phyloP scores from a whole-genome alignment of 2,113 vertebrate genomes.

The Phaethornis superciliosus region DNA sequence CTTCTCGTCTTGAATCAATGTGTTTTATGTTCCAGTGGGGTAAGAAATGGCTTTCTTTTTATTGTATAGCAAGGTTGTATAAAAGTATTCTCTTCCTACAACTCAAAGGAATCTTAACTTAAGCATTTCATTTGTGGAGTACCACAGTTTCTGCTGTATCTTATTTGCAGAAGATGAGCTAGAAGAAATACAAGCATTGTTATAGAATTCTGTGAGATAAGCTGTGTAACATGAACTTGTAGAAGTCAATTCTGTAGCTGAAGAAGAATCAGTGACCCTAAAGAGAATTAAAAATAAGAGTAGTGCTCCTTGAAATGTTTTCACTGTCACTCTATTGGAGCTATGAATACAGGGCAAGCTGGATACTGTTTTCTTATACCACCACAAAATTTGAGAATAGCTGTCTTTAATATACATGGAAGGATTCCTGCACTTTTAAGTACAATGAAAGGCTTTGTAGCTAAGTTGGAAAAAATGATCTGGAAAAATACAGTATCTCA shows the following conservation, averaged over 20 bases:
- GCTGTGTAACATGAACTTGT: background rate
- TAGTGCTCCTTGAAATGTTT: background rate
- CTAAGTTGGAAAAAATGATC: background rate
- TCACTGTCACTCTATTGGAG: background rate
- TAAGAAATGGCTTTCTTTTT: conserved; percentile 10
- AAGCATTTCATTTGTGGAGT: background rate
- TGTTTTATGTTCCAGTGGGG: background rate
- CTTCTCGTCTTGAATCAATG: background rate
- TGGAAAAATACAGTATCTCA: background rate
- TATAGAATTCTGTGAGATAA: background rate
- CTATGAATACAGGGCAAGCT: background rate
- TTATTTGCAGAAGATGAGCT: background rate
- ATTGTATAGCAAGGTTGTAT: background rate
- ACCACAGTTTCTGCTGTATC: background rate
- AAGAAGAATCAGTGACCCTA: background rate
- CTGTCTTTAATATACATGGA: background rate
- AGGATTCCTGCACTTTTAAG: background rate
- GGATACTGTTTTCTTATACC: background rate
- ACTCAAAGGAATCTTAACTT: background rate
- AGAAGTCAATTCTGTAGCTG: background rate
- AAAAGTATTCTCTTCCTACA: background rate
- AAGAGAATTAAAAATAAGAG: conserved; percentile 16
- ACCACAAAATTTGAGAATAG: background rate
- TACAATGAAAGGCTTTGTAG: background rate
- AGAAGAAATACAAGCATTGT: background rate